These are phyloP conservation scores for Gryon sp. DNA, from an alignment of 1,140 invertebrate species.

Conservation along the genomic window DNA sequence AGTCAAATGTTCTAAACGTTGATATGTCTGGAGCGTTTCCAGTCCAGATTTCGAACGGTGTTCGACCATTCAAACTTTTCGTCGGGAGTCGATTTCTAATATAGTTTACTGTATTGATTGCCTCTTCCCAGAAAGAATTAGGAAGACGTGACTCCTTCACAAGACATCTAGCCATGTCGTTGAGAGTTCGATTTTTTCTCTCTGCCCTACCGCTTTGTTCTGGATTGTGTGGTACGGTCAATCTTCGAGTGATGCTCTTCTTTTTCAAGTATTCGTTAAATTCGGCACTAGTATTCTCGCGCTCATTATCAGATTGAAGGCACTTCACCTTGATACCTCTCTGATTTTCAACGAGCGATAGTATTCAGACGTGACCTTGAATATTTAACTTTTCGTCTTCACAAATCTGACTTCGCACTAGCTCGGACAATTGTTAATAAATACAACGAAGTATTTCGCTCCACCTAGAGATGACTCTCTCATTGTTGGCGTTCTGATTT, in stretches of 20 bases:
- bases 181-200: constrained; percentile 59
- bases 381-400: constrained; percentile 67
- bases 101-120: constrained; percentile 12
- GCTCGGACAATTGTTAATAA: constrained; percentile 71
- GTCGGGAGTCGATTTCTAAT: constrained; percentile 15
- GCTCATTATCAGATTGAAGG: constrained; percentile 13
- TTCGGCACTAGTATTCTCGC: constrained; percentile 6
- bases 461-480: constrained; percentile 58
- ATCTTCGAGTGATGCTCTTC: constrained; percentile 57
- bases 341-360: constrained; percentile 14
- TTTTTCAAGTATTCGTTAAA: constrained; percentile 11
- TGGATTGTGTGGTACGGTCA: constrained; percentile 48
- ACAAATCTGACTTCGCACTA: constrained; percentile 71
- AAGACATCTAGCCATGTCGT: constrained; percentile 58
- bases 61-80: constrained; percentile 16
- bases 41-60: constrained; percentile 55
- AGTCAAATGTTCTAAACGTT: not conserved
- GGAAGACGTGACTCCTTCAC: constrained; percentile 33
- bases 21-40: not conserved
- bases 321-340: not conserved
- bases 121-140: constrained; percentile 7
- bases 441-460: constrained; percentile 71
- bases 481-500: constrained; percentile 64
- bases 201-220: constrained; percentile 68
- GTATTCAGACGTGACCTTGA: constrained; percentile 1